Evolutionary conservation across 2,113 vertebrate genomes (phyloP).

Genomic region (Tympanuchus pallidicinctus): DNA sequence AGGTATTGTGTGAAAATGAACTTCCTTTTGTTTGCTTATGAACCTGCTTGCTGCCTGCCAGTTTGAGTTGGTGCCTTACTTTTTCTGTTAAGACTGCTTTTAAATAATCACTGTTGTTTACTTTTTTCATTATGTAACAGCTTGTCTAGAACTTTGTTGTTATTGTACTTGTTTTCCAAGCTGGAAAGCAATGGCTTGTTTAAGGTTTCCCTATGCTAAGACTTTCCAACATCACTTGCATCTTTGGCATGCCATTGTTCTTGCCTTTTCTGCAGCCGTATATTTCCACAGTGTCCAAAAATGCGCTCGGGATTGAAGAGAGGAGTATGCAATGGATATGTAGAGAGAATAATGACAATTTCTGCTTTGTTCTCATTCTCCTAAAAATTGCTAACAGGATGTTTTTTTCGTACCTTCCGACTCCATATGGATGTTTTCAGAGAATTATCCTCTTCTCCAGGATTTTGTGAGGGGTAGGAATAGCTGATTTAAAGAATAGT

Average conservation of each 20-base stretch:
- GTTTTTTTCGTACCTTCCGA: not conserved
- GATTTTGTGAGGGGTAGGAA: not conserved
- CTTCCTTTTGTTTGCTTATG: constrained; percentile 65
- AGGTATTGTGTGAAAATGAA: constrained; percentile 60
- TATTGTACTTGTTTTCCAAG: constrained; percentile 30
- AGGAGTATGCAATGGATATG: not conserved
- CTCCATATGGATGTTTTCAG: not conserved
- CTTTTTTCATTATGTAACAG: constrained; percentile 15
- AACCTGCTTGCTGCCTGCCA: not conserved
- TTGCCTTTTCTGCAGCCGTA: not conserved
- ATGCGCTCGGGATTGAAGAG: not conserved
- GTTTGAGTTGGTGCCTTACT: constrained; percentile 49
- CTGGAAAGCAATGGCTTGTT: not conserved
- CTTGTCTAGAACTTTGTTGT: constrained; percentile 15
- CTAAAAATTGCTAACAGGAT: not conserved
- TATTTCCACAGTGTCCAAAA: not conserved
- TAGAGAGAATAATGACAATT: not conserved
- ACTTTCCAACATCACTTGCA: not conserved
- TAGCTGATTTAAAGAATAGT: not conserved
- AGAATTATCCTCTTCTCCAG: not conserved
- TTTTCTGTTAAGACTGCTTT: constrained; percentile 31
- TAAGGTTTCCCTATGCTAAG: not conserved
- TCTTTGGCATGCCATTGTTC: not conserved
- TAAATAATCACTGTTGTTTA: constrained; percentile 56
- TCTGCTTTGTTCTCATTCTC: not conserved